Conservation (phyloP, 2,113 vertebrate species). For the Cavia aperea region DNA sequence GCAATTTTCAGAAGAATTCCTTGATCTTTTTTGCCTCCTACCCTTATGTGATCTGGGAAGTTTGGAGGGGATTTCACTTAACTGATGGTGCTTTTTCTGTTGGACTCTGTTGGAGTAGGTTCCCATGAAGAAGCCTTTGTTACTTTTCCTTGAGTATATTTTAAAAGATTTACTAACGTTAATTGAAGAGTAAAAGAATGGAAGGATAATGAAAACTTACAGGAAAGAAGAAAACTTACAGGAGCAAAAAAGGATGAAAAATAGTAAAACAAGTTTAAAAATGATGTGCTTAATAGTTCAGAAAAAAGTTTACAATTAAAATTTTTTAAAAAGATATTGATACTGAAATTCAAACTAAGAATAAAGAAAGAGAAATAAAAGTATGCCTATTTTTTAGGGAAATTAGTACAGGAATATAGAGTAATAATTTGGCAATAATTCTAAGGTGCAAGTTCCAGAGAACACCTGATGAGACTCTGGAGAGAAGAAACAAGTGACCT, state of each 20-base stretch:
- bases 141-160: not conserved
- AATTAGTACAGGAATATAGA: not conserved
- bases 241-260: not conserved
- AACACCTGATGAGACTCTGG: not conserved
- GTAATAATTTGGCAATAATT: not conserved
- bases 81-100: not conserved
- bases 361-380: not conserved
- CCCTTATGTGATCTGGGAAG: not conserved
- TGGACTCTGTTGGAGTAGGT: not conserved
- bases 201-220: not conserved
- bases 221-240: not conserved
- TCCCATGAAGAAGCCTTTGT: not conserved
- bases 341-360: not conserved
- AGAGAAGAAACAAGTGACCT: conserved; percentile 8
- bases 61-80: not conserved
- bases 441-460: not conserved
- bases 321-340: not conserved
- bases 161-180: conserved; percentile 12
- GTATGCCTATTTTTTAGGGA: not conserved
- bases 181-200: not conserved
- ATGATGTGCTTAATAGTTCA: not conserved
- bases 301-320: not conserved
- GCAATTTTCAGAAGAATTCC: not conserved
- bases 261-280: not conserved
- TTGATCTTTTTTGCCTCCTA: not conserved